Evolutionary conservation across 2,888 invertebrate genomes (phyloP), one percentile per base, ranked within the genome.

Genomic region (Melangyna quadrimaculata): DNA sequence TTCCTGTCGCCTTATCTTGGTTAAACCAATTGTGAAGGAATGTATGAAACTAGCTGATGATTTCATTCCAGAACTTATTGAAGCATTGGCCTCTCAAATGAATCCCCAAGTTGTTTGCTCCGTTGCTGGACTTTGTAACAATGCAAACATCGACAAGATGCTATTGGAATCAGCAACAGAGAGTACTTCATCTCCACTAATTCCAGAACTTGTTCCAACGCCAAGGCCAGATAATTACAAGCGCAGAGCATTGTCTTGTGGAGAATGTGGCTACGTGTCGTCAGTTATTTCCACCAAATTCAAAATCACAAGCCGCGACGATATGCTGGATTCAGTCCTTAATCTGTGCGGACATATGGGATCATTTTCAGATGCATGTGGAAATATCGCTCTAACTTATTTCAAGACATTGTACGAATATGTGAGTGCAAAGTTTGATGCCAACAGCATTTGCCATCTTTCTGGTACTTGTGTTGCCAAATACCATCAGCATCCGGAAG

Each of bases 21-120:
- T 98, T 75, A 96, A 96, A 90, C 88, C 94, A 2, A 93, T 97
- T 14, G 93, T 94, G 0, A 94, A 95, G 71, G 96, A 97, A 91
- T 98, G 98, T 90, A 94, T 95, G 81, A 95, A 94, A 89, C 88
- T 98, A 72, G 96, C 95, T 0, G 97, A 98, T 90, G 94, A 97
- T 89, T 97, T 96, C 90, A 95, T 97, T 65, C 97, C 97, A 0
- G 97, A 98, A 90, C 91, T 98, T 74, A 95, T 98, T 35, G 98
- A 98, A 90, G 96, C 97, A 0, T 92, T 98, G 57, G 95, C 97
- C 1, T 98, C 98, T 0, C 94, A 98, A 92, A 98, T 98, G 98
- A 96, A 98, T 93, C 97, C 98, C 0, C 95, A 96, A 90, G 94
- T 95, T 40, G 97, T 98, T 40, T 98, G 97, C 91, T 94, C 96